phyloP scores from a whole-genome alignment of 2,888 invertebrate genomes.

The Drosophila nr. perissopoda region DNA sequence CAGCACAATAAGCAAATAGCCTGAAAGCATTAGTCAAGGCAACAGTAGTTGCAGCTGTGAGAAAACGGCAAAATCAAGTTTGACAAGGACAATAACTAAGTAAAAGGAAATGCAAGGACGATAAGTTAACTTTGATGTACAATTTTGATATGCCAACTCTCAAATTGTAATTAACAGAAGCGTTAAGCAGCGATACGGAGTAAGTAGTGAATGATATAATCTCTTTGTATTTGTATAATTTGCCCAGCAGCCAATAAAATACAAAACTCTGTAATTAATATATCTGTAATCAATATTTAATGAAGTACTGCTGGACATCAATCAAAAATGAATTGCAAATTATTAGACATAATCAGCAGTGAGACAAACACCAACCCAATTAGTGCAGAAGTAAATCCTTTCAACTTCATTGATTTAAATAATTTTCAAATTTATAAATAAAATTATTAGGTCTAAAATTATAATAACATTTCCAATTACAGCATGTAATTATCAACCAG shows the following conservation, averaged over 20 bases:
- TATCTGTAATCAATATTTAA: conserved; percentile 64
- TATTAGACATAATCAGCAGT: conserved; percentile 48
- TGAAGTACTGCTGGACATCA: conserved; percentile 51
- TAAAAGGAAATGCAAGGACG: background rate
- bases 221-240: conserved; percentile 49
- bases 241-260: conserved; percentile 15
- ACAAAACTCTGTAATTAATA: conserved; percentile 2
- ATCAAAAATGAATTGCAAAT: conserved; percentile 38
- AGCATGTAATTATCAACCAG: background rate
- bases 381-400: conserved; percentile 29
- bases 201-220: conserved; percentile 24
- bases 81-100: conserved; percentile 21
- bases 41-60: conserved; percentile 35
- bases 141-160: conserved; percentile 34
- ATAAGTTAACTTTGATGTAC: conserved; percentile 5
- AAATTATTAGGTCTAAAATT: background rate
- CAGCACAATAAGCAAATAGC: conserved; percentile 35
- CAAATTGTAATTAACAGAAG: conserved; percentile 62
- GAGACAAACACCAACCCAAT: conserved; percentile 22
- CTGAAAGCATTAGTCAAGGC: conserved; percentile 14
- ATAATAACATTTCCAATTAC: background rate
- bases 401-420: background rate
- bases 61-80: conserved; percentile 35
- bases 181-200: conserved; percentile 31
- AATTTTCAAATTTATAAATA: background rate